Conservation (phyloP, 2,797 vertebrate species). For the Poecilia velifera region DNA sequence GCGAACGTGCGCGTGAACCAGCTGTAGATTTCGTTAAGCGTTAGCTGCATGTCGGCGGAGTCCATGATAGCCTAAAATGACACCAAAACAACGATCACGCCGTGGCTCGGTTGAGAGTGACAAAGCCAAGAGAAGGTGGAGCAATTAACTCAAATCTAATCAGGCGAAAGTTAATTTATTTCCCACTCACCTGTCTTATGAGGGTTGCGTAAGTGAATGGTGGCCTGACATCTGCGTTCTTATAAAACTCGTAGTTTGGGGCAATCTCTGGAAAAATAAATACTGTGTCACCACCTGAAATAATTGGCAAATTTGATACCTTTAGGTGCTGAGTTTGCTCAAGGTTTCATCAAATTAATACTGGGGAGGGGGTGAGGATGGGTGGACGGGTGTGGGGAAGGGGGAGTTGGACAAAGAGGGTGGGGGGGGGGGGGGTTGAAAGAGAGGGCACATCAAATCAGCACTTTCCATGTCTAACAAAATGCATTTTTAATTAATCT, state of each 20-base stretch:
- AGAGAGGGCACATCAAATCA: constrained; percentile 76
- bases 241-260: constrained; percentile 99
- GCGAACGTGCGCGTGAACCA: constrained; percentile 99
- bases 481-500: constrained; percentile 88
- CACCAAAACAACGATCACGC: constrained; percentile 83
- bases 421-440: background rate
- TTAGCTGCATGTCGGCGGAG: constrained; percentile 99
- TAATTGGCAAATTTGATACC: constrained; percentile 83
- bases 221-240: constrained; percentile 99
- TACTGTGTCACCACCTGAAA: constrained; percentile 82
- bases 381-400: background rate
- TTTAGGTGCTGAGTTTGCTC: constrained; percentile 76
- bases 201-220: constrained; percentile 99
- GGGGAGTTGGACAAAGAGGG: background rate
- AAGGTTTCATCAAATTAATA: constrained; percentile 82
- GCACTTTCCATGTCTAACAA: constrained; percentile 85
- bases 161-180: constrained; percentile 90
- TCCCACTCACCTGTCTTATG: constrained; percentile 99
- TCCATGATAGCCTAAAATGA: constrained; percentile 99
- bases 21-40: constrained; percentile 99
- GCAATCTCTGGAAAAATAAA: constrained; percentile 95
- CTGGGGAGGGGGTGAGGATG: constrained; percentile 5
- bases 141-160: constrained; percentile 95
- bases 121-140: constrained; percentile 64
- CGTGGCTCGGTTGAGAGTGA: constrained; percentile 57